Evolutionary conservation across 1,140 invertebrate genomes (phyloP).

Genomic region (Lerema accius): DNA sequence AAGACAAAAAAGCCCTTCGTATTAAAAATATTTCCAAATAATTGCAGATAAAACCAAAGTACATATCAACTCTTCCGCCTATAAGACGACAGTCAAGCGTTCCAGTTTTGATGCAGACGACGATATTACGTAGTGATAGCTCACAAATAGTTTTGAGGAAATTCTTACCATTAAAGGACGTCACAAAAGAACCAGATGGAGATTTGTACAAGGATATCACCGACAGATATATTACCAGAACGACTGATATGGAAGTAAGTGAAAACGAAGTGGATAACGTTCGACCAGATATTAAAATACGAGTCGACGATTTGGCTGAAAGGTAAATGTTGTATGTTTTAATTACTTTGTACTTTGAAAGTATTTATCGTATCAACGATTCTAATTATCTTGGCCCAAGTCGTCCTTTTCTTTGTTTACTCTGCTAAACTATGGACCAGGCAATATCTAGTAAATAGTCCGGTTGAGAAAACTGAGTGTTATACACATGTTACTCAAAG

Average conservation of each 20-base stretch:
- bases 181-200: slow-evolving; percentile 24
- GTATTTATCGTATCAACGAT: no score
- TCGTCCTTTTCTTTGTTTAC: no score
- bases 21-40: no score
- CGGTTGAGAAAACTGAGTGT: no score
- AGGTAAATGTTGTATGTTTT: no score
- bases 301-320: slow-evolving; percentile 37
- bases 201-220: slow-evolving; percentile 31
- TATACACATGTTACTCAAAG: no score
- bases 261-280: slow-evolving; percentile 14
- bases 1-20: no score
- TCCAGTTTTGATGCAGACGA: slow-evolving; percentile 43
- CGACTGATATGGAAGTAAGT: slow-evolving; percentile 21
- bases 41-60: slow-evolving; percentile 10
- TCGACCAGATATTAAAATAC: slow-evolving; percentile 36
- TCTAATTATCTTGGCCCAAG: no score
- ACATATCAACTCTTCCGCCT: slow-evolving; percentile 25
- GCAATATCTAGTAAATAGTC: no score
- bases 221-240: slow-evolving; percentile 11
- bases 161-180: slow-evolving; percentile 43
- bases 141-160: slow-evolving; percentile 57
- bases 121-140: slow-evolving; percentile 43
- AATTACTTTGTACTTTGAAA: no score
- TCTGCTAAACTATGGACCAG: no score
- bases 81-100: slow-evolving; percentile 37